These are phyloP conservation scores for Drosophila koepferae DNA, from an alignment of 2,888 invertebrate genomes.

Conservation along the genomic window DNA sequence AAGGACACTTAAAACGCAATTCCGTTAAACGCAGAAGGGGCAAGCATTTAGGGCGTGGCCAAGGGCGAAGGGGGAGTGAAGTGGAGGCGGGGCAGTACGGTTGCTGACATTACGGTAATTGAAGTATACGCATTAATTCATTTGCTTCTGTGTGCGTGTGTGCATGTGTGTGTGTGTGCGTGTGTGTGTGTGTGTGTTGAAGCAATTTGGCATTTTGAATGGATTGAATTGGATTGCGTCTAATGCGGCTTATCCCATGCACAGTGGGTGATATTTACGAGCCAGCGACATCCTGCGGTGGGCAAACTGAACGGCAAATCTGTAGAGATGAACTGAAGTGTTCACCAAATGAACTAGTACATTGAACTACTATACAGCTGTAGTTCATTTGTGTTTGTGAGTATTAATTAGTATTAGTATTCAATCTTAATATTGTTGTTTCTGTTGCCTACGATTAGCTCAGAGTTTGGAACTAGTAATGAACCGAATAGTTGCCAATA, in stretches of 20 bases:
- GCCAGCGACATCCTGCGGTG: slow-evolving; percentile 53
- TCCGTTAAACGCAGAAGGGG: slow-evolving; percentile 64
- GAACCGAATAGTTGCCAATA: not conserved
- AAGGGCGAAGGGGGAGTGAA: not conserved
- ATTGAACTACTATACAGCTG: rapidly evolving
- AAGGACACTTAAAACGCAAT: slow-evolving; percentile 71
- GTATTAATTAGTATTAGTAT: not conserved
- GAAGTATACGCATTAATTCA: slow-evolving; percentile 48
- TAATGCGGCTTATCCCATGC: slow-evolving; percentile 66
- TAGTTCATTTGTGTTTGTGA: not conserved
- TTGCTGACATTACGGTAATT: slow-evolving; percentile 55
- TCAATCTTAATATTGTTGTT: too few relatives aligned
- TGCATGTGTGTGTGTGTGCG: slow-evolving; percentile 13
- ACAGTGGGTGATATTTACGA: slow-evolving; percentile 64
- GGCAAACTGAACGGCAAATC: slow-evolving; percentile 7
- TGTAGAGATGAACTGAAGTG: not conserved
- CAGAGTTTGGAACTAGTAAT: too few relatives aligned
- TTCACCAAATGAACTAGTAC: slow-evolving; percentile 3
- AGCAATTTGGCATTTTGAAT: slow-evolving; percentile 66
- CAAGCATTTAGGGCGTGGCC: slow-evolving; percentile 39
- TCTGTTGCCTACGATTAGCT: too few relatives aligned
- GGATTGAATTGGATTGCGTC: slow-evolving; percentile 69
- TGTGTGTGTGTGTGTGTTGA: slow-evolving; percentile 15
- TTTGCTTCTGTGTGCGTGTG: slow-evolving; percentile 24
- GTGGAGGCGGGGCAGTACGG: not conserved